Conservation (phyloP, 2,113 vertebrate species). For the Catharus fuscescens region DNA sequence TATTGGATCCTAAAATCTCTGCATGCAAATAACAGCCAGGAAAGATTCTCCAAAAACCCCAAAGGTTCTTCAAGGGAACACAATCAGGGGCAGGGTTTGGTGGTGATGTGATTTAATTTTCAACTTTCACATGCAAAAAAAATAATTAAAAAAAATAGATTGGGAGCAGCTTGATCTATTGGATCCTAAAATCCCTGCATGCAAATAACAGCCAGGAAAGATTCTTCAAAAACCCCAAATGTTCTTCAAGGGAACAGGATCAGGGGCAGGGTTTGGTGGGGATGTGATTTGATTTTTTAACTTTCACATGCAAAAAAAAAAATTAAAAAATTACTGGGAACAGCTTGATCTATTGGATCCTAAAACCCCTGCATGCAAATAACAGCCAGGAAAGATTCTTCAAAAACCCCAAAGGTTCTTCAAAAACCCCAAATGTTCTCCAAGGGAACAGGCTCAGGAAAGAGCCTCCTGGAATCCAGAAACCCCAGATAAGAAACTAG, state of each 20-base stretch:
- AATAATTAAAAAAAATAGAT: no score
- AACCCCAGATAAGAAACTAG: background rate
- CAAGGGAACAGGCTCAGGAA: fast-evolving
- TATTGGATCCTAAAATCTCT: background rate
- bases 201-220: no score
- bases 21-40: background rate
- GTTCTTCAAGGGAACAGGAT: no score
- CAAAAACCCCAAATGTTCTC: background rate
- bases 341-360: background rate
- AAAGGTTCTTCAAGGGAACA: background rate
- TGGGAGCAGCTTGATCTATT: no score
- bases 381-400: background rate
- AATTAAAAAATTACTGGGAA: background rate
- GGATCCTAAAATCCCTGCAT: no score
- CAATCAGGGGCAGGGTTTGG: background rate
- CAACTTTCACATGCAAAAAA: no score
- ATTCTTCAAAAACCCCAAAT: no score
- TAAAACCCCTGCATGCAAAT: background rate
- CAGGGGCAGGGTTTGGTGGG: background rate
- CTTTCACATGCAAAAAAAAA: background rate
- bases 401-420: background rate
- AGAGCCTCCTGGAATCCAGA: background rate
- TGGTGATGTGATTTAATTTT: no score
- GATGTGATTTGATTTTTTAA: background rate
- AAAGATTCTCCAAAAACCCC: background rate